phyloP scores from a whole-genome alignment of 2,888 invertebrate genomes.

The Meteorus colon region DNA sequence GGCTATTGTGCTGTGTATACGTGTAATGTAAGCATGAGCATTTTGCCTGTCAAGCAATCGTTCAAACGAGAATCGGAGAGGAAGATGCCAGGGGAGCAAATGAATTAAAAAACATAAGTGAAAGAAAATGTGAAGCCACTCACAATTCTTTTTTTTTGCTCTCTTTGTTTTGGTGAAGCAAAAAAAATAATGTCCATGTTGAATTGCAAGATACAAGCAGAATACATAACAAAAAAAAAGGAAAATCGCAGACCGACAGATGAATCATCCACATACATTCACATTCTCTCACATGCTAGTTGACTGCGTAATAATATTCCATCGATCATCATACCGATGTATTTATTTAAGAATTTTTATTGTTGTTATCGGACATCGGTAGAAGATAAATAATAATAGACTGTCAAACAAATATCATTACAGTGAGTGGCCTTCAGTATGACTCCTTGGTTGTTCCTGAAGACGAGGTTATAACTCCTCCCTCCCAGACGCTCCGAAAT shows the following conservation, averaged over 20 bases:
- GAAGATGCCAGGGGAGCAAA: conserved; percentile 22
- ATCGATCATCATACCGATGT: conserved; percentile 69
- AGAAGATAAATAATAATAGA: conserved; percentile 61
- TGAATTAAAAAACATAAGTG: background rate
- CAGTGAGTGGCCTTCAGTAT: conserved; percentile 71
- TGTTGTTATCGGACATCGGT: conserved; percentile 71
- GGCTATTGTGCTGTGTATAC: conserved; percentile 61
- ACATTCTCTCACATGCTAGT: conserved; percentile 56
- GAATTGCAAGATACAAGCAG: background rate
- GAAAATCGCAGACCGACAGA: conserved; percentile 48
- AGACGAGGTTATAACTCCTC: conserved; percentile 61
- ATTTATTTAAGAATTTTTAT: conserved; percentile 73
- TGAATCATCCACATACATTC: conserved; percentile 31
- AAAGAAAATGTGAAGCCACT: background rate
- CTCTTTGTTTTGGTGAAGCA: background rate
- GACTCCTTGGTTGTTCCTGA: conserved; percentile 71
- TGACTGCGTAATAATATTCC: conserved; percentile 70
- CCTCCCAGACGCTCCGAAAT: conserved; percentile 18
- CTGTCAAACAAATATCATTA: conserved; percentile 59
- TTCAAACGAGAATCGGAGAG: conserved; percentile 10
- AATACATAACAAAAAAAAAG: conserved; percentile 13
- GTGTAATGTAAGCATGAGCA: conserved; percentile 60
- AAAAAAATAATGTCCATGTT: conserved; percentile 38
- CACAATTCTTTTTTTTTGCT: background rate
- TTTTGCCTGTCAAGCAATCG: conserved; percentile 57